Conservation (phyloP, 2,888 invertebrate species). For the Trichacis sp. region DNA sequence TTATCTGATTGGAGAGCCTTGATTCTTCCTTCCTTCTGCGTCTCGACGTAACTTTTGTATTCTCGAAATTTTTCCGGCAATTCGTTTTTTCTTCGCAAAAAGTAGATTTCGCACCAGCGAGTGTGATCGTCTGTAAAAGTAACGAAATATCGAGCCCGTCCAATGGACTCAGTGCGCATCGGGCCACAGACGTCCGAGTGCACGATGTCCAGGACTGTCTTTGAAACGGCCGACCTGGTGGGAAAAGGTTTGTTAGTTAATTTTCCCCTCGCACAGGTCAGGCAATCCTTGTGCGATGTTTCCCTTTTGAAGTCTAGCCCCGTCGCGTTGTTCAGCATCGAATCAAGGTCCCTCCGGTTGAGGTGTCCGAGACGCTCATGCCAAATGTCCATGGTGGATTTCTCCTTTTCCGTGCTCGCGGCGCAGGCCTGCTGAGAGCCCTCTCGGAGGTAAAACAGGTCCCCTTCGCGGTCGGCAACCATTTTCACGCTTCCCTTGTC, state of each 20-base stretch:
- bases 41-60: slow-evolving; percentile 36
- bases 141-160: slow-evolving; percentile 30
- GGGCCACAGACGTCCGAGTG: slow-evolving; percentile 35
- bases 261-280: slow-evolving; percentile 9
- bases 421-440: neutral
- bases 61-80: slow-evolving; percentile 31
- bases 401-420: neutral
- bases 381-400: slow-evolving; percentile 13
- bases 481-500: slow-evolving; percentile 10
- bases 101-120: slow-evolving; percentile 38
- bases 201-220: slow-evolving; percentile 15
- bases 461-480: slow-evolving; percentile 17
- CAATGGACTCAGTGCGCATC: slow-evolving; percentile 25
- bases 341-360: slow-evolving; percentile 17
- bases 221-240: neutral
- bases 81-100: slow-evolving; percentile 37
- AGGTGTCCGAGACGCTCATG: slow-evolving; percentile 36
- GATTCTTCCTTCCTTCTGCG: slow-evolving; percentile 30
- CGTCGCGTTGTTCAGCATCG: slow-evolving; percentile 13
- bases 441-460: slow-evolving; percentile 22
- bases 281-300: neutral
- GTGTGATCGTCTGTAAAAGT: slow-evolving; percentile 41
- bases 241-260: slow-evolving; percentile 10
- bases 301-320: neutral
- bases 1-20: slow-evolving; percentile 38